Evolutionary conservation across 2,888 invertebrate genomes (phyloP), one percentile per base, ranked within the genome.

Genomic region (Andricus curvator): DNA sequence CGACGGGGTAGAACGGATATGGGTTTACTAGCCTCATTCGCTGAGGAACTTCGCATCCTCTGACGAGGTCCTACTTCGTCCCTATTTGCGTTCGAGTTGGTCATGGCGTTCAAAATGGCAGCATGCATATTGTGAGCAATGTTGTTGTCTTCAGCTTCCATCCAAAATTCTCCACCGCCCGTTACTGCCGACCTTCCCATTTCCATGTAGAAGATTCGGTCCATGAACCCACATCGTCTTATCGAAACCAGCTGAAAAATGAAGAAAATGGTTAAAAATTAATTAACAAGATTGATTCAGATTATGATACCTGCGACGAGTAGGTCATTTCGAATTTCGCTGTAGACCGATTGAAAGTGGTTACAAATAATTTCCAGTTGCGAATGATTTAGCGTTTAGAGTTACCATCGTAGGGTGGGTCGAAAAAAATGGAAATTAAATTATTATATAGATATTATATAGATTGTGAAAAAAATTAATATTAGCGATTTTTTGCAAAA

Each of bases 111-210:
- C 89, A 96, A 95, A 88, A 98, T 96, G 82, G 96, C 96, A 81
- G 95, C 95, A 93, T 98, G 97, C 96, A 99, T 98, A 94, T 97
- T 98, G 93, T 97, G 96, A 37, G 98, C 98, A 86, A 97, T 97
- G 90, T 96, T 95, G 85, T 95, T 94, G 93, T 98, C 98, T 89
- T 98, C 98, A 0, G 98, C 97, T 90, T 97, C 97, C 97, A 99
- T 97, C 97, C 98, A 98, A 80, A 99, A 94, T 92, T 98, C 98
- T 25, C 99, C 99, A n/a, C 97, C 96, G 9, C 99, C 99, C 1
- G 98, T 96, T 44, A 95, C 94, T 80, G 98, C 96, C 87, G 96
- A 96, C 85, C 98, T 95, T 1, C 99, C 99, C 78, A 98, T 96
- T 94, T 98, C 98, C 95, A 99, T 96, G 93, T 97, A 98, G 94